phyloP scores from a whole-genome alignment of 2,888 invertebrate genomes.

The Nesidiocoris tenuis region DNA sequence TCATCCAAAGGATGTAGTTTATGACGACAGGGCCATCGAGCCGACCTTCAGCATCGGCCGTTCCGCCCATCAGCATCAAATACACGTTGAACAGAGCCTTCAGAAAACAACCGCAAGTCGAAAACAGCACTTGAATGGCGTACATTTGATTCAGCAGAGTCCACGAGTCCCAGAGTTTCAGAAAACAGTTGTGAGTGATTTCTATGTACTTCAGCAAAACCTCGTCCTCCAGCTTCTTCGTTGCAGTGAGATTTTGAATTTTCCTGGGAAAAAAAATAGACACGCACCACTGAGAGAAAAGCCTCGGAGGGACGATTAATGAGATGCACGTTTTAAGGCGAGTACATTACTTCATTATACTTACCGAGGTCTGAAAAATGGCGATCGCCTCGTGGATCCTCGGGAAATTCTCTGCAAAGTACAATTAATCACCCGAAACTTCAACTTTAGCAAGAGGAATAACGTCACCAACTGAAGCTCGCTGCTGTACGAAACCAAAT shows the following conservation, averaged over 20 bases:
- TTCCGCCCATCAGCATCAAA: slow-evolving; percentile 20
- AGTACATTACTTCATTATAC: too few species aligned
- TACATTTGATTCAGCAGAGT: slow-evolving; percentile 41
- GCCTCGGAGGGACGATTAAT: too few species aligned
- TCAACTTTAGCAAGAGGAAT: slow-evolving; percentile 12
- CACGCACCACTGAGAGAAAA: too few species aligned
- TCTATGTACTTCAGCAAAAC: slow-evolving; percentile 17
- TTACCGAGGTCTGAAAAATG: too few species aligned
- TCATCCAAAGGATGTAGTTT: slow-evolving; percentile 21
- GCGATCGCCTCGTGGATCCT: too few species aligned
- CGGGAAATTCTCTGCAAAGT: neutral
- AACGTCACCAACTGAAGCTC: slow-evolving; percentile 28
- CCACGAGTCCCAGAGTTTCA: slow-evolving; percentile 33
- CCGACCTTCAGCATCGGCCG: neutral
- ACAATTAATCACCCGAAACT: slow-evolving; percentile 11
- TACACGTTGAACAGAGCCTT: slow-evolving; percentile 48
- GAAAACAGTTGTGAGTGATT: slow-evolving; percentile 28
- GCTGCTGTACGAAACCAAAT: slow-evolving; percentile 19
- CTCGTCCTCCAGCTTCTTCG: neutral
- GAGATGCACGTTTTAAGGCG: too few species aligned
- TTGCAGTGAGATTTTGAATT: neutral
- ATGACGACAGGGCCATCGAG: neutral
- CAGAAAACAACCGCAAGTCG: slow-evolving; percentile 40
- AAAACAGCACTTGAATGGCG: slow-evolving; percentile 41
- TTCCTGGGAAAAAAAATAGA: slow-evolving; percentile 5